A percentile compares a stretch with the other conserved stretches of the same genome.
These are phyloP conservation scores for Aphidius colemani DNA, from an alignment of 2,888 invertebrate genomes.

Conservation along the genomic window DNA sequence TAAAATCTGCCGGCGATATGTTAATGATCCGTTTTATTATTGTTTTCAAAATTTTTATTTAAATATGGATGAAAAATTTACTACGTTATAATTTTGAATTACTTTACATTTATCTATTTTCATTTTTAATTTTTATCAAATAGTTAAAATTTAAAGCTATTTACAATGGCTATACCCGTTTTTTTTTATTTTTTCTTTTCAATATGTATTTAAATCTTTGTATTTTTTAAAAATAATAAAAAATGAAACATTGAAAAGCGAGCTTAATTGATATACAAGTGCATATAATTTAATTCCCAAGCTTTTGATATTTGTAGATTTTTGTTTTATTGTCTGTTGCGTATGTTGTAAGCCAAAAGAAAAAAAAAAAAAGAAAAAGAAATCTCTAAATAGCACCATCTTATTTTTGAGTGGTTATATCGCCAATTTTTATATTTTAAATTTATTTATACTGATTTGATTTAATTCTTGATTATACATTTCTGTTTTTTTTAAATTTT, in stretches of 20 bases:
- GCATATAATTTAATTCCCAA: not conserved
- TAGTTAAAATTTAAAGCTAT: constrained; percentile 1
- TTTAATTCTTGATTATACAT: not conserved
- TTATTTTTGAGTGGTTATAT: constrained; percentile 21
- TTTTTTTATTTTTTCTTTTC: not conserved
- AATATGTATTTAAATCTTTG: not conserved
- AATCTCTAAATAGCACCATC: constrained; percentile 25
- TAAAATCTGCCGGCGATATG: constrained; percentile 24
- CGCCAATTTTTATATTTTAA: constrained; percentile 6
- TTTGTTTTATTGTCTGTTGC: constrained; percentile 47
- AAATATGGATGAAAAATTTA: no score
- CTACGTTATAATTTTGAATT: no score
- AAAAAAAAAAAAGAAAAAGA: not conserved
- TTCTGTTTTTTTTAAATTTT: constrained; percentile 18
- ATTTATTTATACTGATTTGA: not conserved
- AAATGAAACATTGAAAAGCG: constrained; percentile 5
- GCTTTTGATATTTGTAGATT: constrained; percentile 43
- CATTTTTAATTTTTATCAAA: not conserved
- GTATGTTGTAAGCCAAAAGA: constrained; percentile 40
- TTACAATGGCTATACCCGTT: constrained; percentile 5
- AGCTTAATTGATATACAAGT: not conserved
- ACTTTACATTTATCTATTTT: not conserved
- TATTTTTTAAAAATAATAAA: not conserved
- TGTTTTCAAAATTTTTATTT: not conserved
- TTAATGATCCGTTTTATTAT: constrained; percentile 13